phyloP scores from a whole-genome alignment of 1,140 invertebrate species.

The Ceratina japonica region DNA sequence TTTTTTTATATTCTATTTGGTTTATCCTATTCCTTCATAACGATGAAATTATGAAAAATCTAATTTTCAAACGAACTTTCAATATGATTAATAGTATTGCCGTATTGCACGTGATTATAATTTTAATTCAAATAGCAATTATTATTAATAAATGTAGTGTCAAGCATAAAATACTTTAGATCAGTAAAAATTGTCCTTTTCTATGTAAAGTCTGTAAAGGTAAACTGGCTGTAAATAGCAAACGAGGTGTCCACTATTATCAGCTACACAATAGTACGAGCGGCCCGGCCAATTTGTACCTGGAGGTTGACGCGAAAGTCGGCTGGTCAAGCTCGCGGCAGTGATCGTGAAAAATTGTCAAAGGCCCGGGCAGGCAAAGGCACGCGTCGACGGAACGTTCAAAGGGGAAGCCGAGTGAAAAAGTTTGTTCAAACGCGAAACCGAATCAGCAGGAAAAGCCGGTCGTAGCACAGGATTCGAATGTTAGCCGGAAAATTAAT shows the following conservation, averaged over 20 bases:
- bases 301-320: neutral
- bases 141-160: too few relatives aligned
- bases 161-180: too few relatives aligned
- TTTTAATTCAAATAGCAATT: too few relatives aligned
- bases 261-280: neutral
- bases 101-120: too few relatives aligned
- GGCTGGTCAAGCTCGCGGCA: neutral
- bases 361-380: constrained; percentile 9
- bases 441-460: neutral
- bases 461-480: neutral
- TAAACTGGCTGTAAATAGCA: neutral
- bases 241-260: neutral
- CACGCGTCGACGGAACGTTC: constrained; percentile 14
- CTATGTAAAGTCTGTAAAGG: too few relatives aligned
- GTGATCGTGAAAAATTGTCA: neutral
- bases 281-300: neutral
- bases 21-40: neutral
- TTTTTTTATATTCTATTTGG: neutral
- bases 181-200: too few relatives aligned
- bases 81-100: too few relatives aligned
- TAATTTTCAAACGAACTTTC: too few relatives aligned
- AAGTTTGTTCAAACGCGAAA: neutral
- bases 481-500: constrained; percentile 35
- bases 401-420: neutral
- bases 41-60: too few relatives aligned